A percentile compares a stretch with the other conserved stretches of the same genome.
These are phyloP conservation scores for Mythimna impura DNA, from an alignment of 2,888 invertebrate species.

Conservation along the genomic window DNA sequence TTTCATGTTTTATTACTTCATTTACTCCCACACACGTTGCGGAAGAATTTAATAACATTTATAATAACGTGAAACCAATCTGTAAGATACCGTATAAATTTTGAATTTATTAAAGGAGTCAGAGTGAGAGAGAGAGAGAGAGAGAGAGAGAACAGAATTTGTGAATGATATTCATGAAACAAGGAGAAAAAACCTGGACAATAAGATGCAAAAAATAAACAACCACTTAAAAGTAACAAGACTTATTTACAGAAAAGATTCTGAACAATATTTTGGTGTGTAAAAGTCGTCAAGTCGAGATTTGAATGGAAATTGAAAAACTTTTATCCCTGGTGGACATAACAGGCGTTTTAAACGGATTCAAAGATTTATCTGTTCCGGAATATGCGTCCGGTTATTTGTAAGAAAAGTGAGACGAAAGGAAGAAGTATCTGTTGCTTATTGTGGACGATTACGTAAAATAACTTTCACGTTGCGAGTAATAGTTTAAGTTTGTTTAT, in stretches of 20 bases:
- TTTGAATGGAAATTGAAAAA: constrained; percentile 87
- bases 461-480: not conserved
- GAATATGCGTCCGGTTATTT: constrained; percentile 49
- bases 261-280: constrained; percentile 73
- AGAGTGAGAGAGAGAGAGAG: not conserved
- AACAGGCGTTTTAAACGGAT: constrained; percentile 75
- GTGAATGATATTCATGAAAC: not conserved
- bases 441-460: not conserved
- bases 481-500: not conserved
- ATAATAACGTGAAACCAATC: not conserved
- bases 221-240: constrained; percentile 63
- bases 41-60: constrained; percentile 3
- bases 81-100: not conserved
- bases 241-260: constrained; percentile 65
- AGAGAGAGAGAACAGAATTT: not conserved
- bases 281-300: constrained; percentile 75
- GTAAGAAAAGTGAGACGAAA: constrained; percentile 17
- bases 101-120: not conserved
- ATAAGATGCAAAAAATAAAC: constrained; percentile 33
- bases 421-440: constrained; percentile 4
- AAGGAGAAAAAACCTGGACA: not conserved
- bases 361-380: constrained; percentile 67
- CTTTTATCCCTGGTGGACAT: constrained; percentile 78
- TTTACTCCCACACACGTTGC: not conserved
- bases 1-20: not conserved